Evolutionary conservation across 1,140 invertebrate species (phyloP), one percentile per base, ranked within the genome.

Genomic region (Acromyrmex charruanus): DNA sequence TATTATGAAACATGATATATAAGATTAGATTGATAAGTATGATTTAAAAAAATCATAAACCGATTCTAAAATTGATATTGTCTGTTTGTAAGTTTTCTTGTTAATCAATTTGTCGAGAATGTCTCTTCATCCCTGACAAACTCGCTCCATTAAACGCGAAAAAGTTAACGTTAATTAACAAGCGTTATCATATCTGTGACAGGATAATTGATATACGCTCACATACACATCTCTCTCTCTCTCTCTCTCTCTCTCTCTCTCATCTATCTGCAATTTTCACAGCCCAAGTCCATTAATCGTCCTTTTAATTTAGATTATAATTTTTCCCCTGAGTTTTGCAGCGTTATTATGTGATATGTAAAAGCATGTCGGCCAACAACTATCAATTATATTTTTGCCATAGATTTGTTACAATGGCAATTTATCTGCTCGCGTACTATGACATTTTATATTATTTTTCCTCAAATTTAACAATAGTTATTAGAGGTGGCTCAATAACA

Each of bases 121-220:
- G 69, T 84, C 80, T 51, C 69, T 69, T 81, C 21, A 81, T 16
- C 14, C 7, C 9, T 51, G 80, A 75, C 39, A 75, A 51, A 39
- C 51, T 61, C 18, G 55, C 28, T 75, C 39, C 69, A 82, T 82
- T 82, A 75, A 75, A 63, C 55, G 39, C 39, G 18, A 84, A 75
- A 74, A 55, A 58, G 39, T 61, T 75, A 84, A 53, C 55, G 69
- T 84, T 84, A 75, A 74, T 61, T 44, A 84, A 84, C 53, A 59
- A 51, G 25, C 31, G 63, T 80, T 80, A 68, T 39, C 77, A 35
- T 35, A 44, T 68, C 28, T 84, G 4, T 75, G 69, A 39, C 58
- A 84, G 80, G 39, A 61, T 75, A 84, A 84, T 75, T 84, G 55
- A 84, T 84, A 51, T 21, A 84, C n/a, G 80, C 39, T 58, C 21